Conservation (phyloP, 2,888 invertebrate genomes). For the Chelonus formosanus region DNA sequence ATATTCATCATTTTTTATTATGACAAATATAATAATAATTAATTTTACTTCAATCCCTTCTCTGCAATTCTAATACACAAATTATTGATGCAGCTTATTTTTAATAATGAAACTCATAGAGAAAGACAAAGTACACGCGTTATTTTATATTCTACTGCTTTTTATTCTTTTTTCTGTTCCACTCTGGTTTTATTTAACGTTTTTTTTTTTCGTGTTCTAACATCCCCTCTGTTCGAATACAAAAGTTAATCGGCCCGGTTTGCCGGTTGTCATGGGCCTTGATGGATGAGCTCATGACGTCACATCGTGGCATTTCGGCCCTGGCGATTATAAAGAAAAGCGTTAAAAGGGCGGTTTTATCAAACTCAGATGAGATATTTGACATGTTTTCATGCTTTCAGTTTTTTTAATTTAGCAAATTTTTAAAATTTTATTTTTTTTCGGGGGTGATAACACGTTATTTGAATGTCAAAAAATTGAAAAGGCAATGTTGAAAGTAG, state of each 20-base stretch:
- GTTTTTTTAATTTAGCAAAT: too few relatives aligned
- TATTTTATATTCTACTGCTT: conserved; percentile 18
- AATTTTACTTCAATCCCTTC: too few relatives aligned
- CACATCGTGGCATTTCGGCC: conserved; percentile 33
- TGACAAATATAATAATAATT: too few relatives aligned
- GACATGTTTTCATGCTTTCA: too few relatives aligned
- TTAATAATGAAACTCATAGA: conserved; percentile 24
- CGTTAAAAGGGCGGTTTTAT: conserved; percentile 16
- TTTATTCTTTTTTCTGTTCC: conserved; percentile 16
- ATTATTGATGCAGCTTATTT: too few relatives aligned
- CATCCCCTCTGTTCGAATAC: conserved; percentile 34
- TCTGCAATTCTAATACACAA: too few relatives aligned
- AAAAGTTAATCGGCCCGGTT: conserved; percentile 51
- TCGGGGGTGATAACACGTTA: too few relatives aligned
- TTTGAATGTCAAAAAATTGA: too few relatives aligned
- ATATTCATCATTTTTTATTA: too few relatives aligned
- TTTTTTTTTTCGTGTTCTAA: conserved; percentile 25
- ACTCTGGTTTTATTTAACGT: conserved; percentile 28
- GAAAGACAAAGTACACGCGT: conserved; percentile 20
- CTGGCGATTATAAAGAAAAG: conserved; percentile 21
- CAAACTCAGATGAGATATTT: too few relatives aligned
- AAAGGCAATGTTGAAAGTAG: too few relatives aligned
- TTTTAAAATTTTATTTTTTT: too few relatives aligned
- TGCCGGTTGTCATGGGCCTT: conserved; percentile 46
- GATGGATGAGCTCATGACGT: conserved; percentile 49